phyloP scores from a whole-genome alignment of 2,888 invertebrate species.

The Endotricha flammealis region DNA sequence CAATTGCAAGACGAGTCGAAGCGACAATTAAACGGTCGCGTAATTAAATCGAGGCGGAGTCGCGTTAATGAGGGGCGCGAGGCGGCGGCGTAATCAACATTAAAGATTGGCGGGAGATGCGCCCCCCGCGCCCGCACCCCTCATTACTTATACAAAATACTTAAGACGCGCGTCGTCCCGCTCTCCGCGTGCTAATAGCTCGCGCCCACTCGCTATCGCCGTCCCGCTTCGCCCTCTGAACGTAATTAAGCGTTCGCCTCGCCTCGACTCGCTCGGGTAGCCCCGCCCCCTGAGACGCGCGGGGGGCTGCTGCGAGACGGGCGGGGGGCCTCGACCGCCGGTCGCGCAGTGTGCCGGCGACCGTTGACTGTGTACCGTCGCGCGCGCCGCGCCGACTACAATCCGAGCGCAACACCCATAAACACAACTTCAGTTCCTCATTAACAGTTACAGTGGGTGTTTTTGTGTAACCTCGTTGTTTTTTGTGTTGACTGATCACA shows the following conservation, averaged over 20 bases:
- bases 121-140: conserved; percentile 72
- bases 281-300: conserved; percentile 52
- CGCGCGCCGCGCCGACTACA: conserved; percentile 53
- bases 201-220: conserved; percentile 77
- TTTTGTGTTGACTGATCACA: conserved; percentile 66
- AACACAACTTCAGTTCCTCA: conserved; percentile 68
- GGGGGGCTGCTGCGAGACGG: conserved; percentile 33
- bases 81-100: conserved; percentile 74
- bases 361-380: conserved; percentile 68
- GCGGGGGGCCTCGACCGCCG: conserved; percentile 46
- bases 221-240: conserved; percentile 70
- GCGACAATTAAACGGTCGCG: conserved; percentile 60
- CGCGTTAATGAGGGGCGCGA: conserved; percentile 73
- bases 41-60: conserved; percentile 77
- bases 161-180: conserved; percentile 78
- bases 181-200: conserved; percentile 83
- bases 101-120: conserved; percentile 79
- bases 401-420: conserved; percentile 61
- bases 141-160: conserved; percentile 80
- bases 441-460: conserved; percentile 68
- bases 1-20: conserved; percentile 34
- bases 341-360: conserved; percentile 76
- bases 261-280: conserved; percentile 65
- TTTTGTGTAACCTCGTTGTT: conserved; percentile 59
- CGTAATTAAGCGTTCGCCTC: conserved; percentile 76